These are phyloP conservation scores for Phyllotreta cruciferae DNA, from an alignment of 2,888 invertebrate species.

Conservation along the genomic window DNA sequence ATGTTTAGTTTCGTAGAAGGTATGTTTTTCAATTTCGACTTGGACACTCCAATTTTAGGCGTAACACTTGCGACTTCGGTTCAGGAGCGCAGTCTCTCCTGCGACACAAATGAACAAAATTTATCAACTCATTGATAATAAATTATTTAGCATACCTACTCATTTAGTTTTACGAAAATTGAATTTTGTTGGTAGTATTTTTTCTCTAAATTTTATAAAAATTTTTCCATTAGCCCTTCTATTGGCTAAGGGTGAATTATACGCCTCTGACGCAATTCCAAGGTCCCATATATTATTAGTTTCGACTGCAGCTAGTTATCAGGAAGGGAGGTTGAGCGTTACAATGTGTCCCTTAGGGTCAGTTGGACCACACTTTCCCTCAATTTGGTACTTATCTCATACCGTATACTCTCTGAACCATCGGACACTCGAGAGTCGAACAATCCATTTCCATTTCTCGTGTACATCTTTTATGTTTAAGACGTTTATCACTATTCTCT, in stretches of 20 bases:
- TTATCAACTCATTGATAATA: too few species aligned
- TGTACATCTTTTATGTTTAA: slow-evolving; percentile 32
- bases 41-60: slow-evolving; percentile 45
- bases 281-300: slow-evolving; percentile 45
- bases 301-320: slow-evolving; percentile 47
- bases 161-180: too few species aligned
- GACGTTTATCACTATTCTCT: slow-evolving; percentile 31
- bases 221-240: too few species aligned
- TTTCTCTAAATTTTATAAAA: not conserved
- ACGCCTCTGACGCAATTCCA: slow-evolving; percentile 29
- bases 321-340: slow-evolving; percentile 42
- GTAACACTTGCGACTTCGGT: slow-evolving; percentile 34
- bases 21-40: slow-evolving; percentile 45
- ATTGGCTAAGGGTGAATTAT: slow-evolving; percentile 22
- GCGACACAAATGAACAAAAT: too few species aligned
- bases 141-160: too few species aligned
- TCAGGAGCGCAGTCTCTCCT: slow-evolving; percentile 15
- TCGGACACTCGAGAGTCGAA: slow-evolving; percentile 23
- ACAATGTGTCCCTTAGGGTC: slow-evolving; percentile 47
- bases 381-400: slow-evolving; percentile 44
- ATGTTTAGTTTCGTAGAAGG: slow-evolving; percentile 43
- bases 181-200: not conserved
- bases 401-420: slow-evolving; percentile 28
- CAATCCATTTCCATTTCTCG: slow-evolving; percentile 36
- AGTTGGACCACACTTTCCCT: slow-evolving; percentile 44